Conservation (phyloP, 2,888 invertebrate species). For the Lymantria dispar region DNA sequence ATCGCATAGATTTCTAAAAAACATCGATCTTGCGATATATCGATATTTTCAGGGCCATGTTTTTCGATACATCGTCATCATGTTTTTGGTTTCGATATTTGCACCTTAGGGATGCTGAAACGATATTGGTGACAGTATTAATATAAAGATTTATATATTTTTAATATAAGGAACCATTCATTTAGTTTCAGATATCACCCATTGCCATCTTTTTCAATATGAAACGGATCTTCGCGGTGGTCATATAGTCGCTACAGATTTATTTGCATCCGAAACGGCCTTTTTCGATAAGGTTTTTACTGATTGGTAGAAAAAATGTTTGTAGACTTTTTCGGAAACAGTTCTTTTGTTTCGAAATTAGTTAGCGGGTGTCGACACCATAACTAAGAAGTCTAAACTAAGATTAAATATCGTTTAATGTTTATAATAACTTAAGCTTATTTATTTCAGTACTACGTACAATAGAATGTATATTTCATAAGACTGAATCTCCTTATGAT, state of each 20-base stretch:
- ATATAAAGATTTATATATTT: no score
- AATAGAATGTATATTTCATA: no score
- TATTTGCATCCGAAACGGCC: slow-evolving; percentile 67
- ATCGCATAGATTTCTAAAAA: no score
- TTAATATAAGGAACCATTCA: slow-evolving; percentile 16
- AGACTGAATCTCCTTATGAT: no score
- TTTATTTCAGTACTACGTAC: no score
- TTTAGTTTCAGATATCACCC: background rate
- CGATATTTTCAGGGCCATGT: no score
- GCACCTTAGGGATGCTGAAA: no score
- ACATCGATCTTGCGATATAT: no score
- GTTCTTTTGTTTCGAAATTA: slow-evolving; percentile 56
- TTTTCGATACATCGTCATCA: no score
- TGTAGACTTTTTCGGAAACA: slow-evolving; percentile 52
- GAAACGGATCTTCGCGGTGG: slow-evolving; percentile 56
- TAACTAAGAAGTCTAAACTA: background rate
- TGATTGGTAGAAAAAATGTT: slow-evolving; percentile 62
- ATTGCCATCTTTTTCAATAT: slow-evolving; percentile 33
- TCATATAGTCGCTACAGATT: slow-evolving; percentile 64
- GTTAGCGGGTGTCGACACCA: slow-evolving; percentile 33
- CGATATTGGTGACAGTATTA: no score
- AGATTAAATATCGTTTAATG: background rate
- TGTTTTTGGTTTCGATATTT: no score
- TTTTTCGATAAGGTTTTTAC: slow-evolving; percentile 66
- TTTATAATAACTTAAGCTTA: no score